Base-by-base conservation (phyloP, 2,888 invertebrate species). In the Microctonus aethiopoides region DNA sequence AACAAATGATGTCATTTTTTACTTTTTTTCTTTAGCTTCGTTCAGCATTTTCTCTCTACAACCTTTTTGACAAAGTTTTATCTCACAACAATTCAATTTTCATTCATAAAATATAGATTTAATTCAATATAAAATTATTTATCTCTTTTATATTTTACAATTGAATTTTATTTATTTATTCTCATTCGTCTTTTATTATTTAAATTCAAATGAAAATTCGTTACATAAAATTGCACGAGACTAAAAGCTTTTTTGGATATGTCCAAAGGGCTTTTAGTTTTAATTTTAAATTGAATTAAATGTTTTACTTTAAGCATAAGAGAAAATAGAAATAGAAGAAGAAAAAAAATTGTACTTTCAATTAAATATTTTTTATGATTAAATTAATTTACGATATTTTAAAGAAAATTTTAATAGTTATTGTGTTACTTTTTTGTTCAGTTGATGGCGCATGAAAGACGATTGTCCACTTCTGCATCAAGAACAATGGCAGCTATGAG, bases 401-500 rank as follows among this genome's bases (percentile, higher is more conserved):
- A 10, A 22, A 9, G 24, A 54, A 54, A 57, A 29, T 26, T 29
- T 26, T 26, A 57, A 29, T 4, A 16, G 22, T 41, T 34, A 63
- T n/a, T 68, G 41, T 56, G 26, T 29, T 29, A 32, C n/a, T 29
- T 77, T 71, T 70, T 73, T 84, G 85, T 24, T 29, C 85, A 91
- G 91, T 81, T 90, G 78, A 87, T 90, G 59, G 88, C 88, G 9
- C 90, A 91, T 79, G 92, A 92, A 83, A 89, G 94, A 79, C 91
- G 93, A 68, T 90, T 94, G 80, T 93, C 93, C 81, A 93, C 94
- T 61, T 92, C 92, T 76, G 94, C 95, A 16, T 95, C 95, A 51
- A 89, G 95, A 79, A 95, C 95, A 74, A 95, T 95, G 95, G 95
- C 95, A 0, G 95, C 95, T 63, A 95, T 96, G 92, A 95, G 95